These are phyloP conservation scores for Mactra quadrangularis DNA, from an alignment of 1,140 invertebrate genomes.

Conservation along the genomic window DNA sequence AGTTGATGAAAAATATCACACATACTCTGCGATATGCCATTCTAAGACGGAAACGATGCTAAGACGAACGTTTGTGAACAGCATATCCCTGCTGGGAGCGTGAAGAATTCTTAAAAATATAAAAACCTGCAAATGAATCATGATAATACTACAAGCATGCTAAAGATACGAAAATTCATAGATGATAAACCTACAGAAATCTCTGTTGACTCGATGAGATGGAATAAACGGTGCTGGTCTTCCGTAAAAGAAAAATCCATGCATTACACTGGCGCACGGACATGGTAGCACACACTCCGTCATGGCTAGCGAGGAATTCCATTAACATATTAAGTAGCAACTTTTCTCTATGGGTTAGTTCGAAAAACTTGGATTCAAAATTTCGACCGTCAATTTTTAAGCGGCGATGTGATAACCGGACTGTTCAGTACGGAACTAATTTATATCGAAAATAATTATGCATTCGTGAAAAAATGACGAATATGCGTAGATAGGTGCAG, in stretches of 20 bases:
- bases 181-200: constrained; percentile 48
- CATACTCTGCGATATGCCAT: no score
- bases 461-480: no score
- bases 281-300: constrained; percentile 40
- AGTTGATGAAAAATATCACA: no score
- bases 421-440: no score
- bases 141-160: background rate
- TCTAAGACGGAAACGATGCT: background rate
- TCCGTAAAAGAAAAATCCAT: constrained; percentile 62
- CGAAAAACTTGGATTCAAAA: no score
- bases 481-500: no score
- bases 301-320: constrained; percentile 31
- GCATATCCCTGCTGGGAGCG: background rate
- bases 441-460: no score
- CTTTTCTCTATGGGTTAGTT: constrained; percentile 16
- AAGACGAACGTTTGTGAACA: background rate
- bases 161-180: constrained; percentile 29
- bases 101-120: background rate
- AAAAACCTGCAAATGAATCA: constrained; percentile 14
- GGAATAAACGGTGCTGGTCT: constrained; percentile 45
- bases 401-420: no score
- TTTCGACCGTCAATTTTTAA: no score
- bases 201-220: constrained; percentile 31
- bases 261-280: constrained; percentile 51
- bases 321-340: constrained; percentile 62